Conservation (phyloP, 30 jellyfish, hydroid and myxozoan genomes). For the Pelagia noctiluca region DNA sequence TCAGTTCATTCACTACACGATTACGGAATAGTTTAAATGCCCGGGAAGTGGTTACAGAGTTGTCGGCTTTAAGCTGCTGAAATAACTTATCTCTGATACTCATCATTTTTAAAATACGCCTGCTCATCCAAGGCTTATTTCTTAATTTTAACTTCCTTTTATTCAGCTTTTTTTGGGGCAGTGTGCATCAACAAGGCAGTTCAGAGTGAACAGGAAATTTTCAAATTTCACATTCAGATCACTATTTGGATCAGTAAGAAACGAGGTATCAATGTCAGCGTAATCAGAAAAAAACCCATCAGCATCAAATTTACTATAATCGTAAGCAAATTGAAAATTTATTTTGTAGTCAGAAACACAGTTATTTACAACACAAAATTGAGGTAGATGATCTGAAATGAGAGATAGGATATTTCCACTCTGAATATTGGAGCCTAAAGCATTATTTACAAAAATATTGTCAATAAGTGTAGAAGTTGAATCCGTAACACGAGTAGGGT, state of each 20-base stretch:
- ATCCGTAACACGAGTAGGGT: slow-evolving; percentile 48
- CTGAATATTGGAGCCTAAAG: slow-evolving; percentile 39
- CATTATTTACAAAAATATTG: slow-evolving; percentile 32
- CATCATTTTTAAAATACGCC: slow-evolving; percentile 36
- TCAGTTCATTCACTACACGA: slow-evolving; percentile 54
- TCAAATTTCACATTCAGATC: slow-evolving; percentile 48
- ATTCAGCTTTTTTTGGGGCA: slow-evolving; percentile 41
- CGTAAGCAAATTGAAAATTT: slow-evolving; percentile 24
- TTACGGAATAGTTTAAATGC: slow-evolving; percentile 55
- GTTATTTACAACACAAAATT: slow-evolving; percentile 31
- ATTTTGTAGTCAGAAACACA: slow-evolving; percentile 28
- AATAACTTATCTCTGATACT: slow-evolving; percentile 47
- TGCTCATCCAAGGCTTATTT: slow-evolving; percentile 57
- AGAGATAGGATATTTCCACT: slow-evolving; percentile 57
- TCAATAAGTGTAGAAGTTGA: slow-evolving; percentile 51
- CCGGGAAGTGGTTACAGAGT: slow-evolving; percentile 6
- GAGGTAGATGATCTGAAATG: slow-evolving; percentile 60
- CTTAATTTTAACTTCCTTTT: slow-evolving; percentile 34
- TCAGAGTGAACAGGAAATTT: slow-evolving; percentile 46
- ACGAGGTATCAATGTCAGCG: slow-evolving; percentile 34
- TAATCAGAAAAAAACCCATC: slow-evolving; percentile 34
- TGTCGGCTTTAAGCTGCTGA: slow-evolving; percentile 30
- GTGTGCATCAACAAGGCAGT: slow-evolving; percentile 44
- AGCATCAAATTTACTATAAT: slow-evolving; percentile 40
- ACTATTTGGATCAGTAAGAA: slow-evolving; percentile 24